Percentiles rank a stretch among this genome's conserved stretches.
phyloP scores from a whole-genome alignment of 2,888 invertebrate genomes.

The Melipona bicolor region DNA sequence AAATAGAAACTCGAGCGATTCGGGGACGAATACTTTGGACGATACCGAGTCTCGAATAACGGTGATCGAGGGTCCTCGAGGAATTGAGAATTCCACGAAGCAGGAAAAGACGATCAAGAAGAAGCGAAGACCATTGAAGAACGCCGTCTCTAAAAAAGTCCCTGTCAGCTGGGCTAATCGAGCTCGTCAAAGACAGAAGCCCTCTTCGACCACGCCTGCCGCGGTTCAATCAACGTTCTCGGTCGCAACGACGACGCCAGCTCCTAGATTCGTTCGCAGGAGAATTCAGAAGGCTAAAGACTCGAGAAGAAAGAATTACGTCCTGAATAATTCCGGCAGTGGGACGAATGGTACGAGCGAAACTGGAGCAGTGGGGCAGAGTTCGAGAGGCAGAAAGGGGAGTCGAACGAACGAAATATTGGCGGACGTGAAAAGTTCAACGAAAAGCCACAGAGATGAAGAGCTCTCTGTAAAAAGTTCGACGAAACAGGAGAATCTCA shows the following conservation, averaged over 20 bases:
- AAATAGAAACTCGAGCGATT: neutral
- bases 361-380: slow-evolving; percentile 71
- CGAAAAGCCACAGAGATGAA: neutral
- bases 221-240: slow-evolving; percentile 14
- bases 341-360: slow-evolving; percentile 52
- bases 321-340: neutral
- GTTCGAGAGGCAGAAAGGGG: slow-evolving; percentile 72
- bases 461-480: neutral
- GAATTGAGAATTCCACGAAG: neutral
- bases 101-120: slow-evolving; percentile 4
- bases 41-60: neutral
- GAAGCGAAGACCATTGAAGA: slow-evolving; percentile 41
- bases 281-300: slow-evolving; percentile 20
- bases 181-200: slow-evolving; percentile 54
- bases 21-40: slow-evolving; percentile 7
- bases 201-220: slow-evolving; percentile 26
- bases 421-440: neutral
- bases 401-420: slow-evolving; percentile 57
- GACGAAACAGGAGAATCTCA: neutral
- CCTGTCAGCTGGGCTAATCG: slow-evolving; percentile 6
- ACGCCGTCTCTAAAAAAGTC: neutral
- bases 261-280: slow-evolving; percentile 12
- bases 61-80: neutral
- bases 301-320: slow-evolving; percentile 16
- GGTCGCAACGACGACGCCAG: slow-evolving; percentile 3